Base-by-base conservation (phyloP, 2,113 vertebrate species). In the Cynoglossus semilaevis region DNA sequence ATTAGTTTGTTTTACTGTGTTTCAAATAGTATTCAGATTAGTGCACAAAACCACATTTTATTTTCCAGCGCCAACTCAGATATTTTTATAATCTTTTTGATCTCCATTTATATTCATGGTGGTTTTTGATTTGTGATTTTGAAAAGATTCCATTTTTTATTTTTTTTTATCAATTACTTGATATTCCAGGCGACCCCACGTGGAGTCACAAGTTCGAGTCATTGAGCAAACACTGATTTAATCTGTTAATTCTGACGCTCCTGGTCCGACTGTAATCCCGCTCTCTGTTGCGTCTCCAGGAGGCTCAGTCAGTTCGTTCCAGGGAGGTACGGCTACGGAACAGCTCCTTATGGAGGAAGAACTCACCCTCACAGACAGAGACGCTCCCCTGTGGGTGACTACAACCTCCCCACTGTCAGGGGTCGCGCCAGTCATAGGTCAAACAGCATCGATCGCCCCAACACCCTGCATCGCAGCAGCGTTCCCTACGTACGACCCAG, bases 271-370 rank as follows among this genome's bases (percentile, higher is more conserved):
- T 63, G 17, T 53, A 38, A 17, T 42, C 49, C 1, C 42, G 17
- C 9, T 74, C 7, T 61, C 15, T 74, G n/a, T n/a, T n/a, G 13
- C 77, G 11, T 85, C 54, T 67, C 15, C 69, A 97, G 95, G 88
- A 91, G 79, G 85, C 87, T 85, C 55, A 87, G 70, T 36, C 81
- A 85, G 19, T 93, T 97, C 1, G 81, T 80, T 40, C 94, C 96
- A 1, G 96, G 96, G 40, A 92, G 87, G 68, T 96, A 97, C 1
- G 96, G 95, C 17, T 98, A 95, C 15, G 95, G 96, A 0, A 94
- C 91, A 77, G 91, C 92, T 42, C 93, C 94, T 0, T 92, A 93
- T 63, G 91, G 93, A 48, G 68, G 22, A 29, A 29, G 22, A 29
- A 29, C 22, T 29, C 2, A 29, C 22, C 6, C 92, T 93, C 80